Evolutionary conservation across 2,888 invertebrate genomes (phyloP).

Genomic region (Drosophila kanekoi): DNA sequence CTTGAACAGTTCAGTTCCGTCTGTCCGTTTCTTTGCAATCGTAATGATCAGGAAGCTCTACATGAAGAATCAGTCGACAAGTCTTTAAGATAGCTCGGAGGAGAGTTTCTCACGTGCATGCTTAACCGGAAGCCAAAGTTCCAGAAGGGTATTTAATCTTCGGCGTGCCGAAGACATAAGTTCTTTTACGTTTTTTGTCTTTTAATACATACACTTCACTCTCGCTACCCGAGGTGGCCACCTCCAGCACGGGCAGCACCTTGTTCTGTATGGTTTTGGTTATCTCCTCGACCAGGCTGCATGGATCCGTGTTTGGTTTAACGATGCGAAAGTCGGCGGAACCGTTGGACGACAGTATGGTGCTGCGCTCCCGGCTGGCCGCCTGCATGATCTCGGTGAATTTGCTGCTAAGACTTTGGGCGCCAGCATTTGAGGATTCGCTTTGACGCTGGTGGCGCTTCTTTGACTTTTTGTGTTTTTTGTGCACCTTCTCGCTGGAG

Average conservation of each 20-base stretch:
- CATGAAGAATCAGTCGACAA: too few relatives aligned
- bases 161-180: too few relatives aligned
- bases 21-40: too few relatives aligned
- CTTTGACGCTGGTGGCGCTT: conserved; percentile 86
- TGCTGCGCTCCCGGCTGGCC: conserved; percentile 71
- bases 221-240: conserved; percentile 89
- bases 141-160: too few relatives aligned
- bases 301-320: conserved; percentile 85
- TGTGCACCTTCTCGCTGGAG: conserved; percentile 83
- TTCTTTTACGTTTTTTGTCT: neutral
- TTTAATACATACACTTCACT: conserved; percentile 86
- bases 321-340: conserved; percentile 71
- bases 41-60: too few relatives aligned
- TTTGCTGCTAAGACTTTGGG: conserved; percentile 77
- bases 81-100: too few relatives aligned
- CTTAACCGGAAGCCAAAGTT: too few relatives aligned
- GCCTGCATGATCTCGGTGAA: conserved; percentile 84
- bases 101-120: too few relatives aligned
- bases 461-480: conserved; percentile 86
- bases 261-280: conserved; percentile 85
- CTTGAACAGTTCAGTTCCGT: too few relatives aligned
- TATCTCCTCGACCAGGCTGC: conserved; percentile 86
- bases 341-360: conserved; percentile 75
- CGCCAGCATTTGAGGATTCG: conserved; percentile 72
- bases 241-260: conserved; percentile 86